Base-by-base conservation (phyloP, 2,888 invertebrate genomes). In the Nomada ferruginata region DNA sequence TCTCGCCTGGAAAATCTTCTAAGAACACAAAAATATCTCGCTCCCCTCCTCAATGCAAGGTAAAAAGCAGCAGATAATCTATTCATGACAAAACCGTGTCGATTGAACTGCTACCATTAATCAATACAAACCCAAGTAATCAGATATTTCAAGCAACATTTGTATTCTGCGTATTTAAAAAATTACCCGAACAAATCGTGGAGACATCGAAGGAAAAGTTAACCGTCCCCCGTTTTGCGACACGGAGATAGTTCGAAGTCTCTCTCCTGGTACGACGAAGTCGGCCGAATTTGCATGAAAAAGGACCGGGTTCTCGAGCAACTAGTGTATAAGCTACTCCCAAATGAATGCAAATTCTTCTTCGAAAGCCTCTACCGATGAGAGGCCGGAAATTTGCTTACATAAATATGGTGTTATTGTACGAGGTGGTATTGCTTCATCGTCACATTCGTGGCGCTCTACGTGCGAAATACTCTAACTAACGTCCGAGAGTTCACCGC, bases 301-400 rank as follows among this genome's bases (percentile, higher is more conserved):
- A 91, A 89, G 91, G 88, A 83, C 11, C 15, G 79, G 50, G 61
- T 84, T 84, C 85, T 80, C 83, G 85, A 90, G 89, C 87, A 88
- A 90, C 89, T 85, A 85, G 89, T 88, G 85, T 88, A 88, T 89
- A 87, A 90, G 89, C 89, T 84, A 87, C 87, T 88, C 75, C 75
- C 81, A 87, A 90, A 91, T 88, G 87, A 90, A 91, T 91, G 91
- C 89, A 91, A 91, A 91, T 91, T 90, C 89, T 88, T 90, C 90
- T 84, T 88, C 87, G 87, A 87, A 84, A 90, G 87, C 84, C 82
- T 82, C 89, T 87, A 63, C 72, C 86, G 76, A 85, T 82, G 81
- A 85, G 85, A 87, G 81, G 82, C 80, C 26, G 73, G 83, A 83
- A 87, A 91, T 90, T 91, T 89, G 88, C 91, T 91, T 90, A 91